Evolutionary conservation across 2,888 invertebrate species (phyloP).

Genomic region (Drosophila neotestacea): DNA sequence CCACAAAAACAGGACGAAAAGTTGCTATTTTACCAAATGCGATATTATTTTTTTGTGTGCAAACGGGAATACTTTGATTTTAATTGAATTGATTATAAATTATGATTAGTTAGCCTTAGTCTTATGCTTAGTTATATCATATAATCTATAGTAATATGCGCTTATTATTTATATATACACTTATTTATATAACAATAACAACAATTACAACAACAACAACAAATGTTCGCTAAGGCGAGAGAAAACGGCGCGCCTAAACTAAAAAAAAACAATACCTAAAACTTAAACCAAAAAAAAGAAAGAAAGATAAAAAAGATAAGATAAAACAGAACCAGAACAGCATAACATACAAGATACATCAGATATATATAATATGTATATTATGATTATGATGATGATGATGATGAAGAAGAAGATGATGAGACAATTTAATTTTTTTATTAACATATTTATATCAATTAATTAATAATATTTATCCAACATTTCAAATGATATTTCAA

Average conservation of each 20-base stretch:
- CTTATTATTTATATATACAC: constrained; percentile 54
- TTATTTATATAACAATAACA: constrained; percentile 30
- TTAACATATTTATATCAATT: constrained; percentile 80
- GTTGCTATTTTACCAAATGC: constrained; percentile 65
- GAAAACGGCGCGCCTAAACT: constrained; percentile 20
- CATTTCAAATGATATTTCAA: constrained; percentile 78
- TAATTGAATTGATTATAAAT: constrained; percentile 60
- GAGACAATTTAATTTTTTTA: constrained; percentile 76
- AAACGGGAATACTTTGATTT: constrained; percentile 65
- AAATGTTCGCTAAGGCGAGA: constrained; percentile 21
- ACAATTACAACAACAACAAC: constrained; percentile 24
- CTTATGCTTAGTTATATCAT: constrained; percentile 62
- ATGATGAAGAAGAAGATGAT: constrained; percentile 30
- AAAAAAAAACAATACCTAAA: constrained; percentile 15
- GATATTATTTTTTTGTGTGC: constrained; percentile 71
- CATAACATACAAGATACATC: constrained; percentile 44
- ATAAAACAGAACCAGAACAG: constrained; percentile 21
- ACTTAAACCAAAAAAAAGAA: constrained; percentile 22
- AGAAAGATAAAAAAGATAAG: background rate
- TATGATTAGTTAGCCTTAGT: constrained; percentile 60
- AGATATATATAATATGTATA: constrained; percentile 38
- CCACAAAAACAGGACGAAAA: constrained; percentile 40
- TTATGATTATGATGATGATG: constrained; percentile 37
- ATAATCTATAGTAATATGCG: constrained; percentile 59
- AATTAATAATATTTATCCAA: constrained; percentile 78